These are phyloP conservation scores for Boulengeromyrus knoepffleri DNA, from an alignment of 2,113 vertebrate genomes.

Conservation along the genomic window DNA sequence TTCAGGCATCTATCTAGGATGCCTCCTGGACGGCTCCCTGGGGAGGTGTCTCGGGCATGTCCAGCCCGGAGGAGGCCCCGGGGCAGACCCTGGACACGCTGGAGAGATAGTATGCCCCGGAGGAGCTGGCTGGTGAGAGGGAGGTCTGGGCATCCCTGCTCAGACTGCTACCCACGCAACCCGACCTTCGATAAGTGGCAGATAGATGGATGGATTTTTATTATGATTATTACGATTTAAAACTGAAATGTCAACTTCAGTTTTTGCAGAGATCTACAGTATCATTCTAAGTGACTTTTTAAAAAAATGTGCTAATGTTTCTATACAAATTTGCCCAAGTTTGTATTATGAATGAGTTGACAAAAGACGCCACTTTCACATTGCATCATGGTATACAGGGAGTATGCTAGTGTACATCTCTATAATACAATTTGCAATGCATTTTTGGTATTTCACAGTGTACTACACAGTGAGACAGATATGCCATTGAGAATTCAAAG, in stretches of 20 bases:
- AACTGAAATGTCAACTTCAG: neutral
- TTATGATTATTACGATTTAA: neutral
- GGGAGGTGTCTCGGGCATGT: neutral
- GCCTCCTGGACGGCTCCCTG: too few relatives aligned
- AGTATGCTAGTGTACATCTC: neutral
- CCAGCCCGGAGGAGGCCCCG: neutral
- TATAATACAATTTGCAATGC: neutral
- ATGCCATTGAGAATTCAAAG: neutral
- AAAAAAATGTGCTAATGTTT: neutral
- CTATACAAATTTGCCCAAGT: neutral
- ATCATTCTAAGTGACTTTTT: neutral
- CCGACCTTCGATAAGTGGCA: neutral
- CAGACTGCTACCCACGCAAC: neutral
- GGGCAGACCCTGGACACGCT: neutral
- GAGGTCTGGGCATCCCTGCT: too few relatives aligned
- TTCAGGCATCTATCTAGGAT: too few relatives aligned
- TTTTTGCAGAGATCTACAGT: neutral
- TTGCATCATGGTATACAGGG: neutral
- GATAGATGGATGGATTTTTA: neutral
- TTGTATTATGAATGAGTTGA: neutral
- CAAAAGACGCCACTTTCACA: neutral
- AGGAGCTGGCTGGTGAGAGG: too few relatives aligned
- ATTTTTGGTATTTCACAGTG: neutral
- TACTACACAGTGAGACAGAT: neutral
- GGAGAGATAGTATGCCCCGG: too few relatives aligned